Conservation (phyloP, 2,113 vertebrate genomes). For the Nesogale talazaci region DNA sequence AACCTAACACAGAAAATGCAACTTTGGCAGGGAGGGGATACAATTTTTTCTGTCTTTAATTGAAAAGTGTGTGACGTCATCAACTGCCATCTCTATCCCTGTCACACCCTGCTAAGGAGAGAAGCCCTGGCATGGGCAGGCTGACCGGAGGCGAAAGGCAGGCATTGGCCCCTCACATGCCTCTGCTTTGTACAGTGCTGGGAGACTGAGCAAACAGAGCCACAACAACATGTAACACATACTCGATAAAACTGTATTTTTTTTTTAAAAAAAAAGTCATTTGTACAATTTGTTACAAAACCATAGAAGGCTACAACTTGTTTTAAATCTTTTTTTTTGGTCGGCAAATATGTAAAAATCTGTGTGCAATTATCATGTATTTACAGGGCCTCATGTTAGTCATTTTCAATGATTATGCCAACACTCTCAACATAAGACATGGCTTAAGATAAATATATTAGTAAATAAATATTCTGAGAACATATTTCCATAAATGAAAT, state of each 20-base stretch:
- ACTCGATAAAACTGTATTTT: slow-evolving; percentile 99
- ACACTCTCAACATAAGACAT: slow-evolving; percentile 98
- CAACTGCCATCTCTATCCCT: background rate
- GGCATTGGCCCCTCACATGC: too few species aligned
- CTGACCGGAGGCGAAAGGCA: too few species aligned
- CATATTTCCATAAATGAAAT: slow-evolving; percentile 99
- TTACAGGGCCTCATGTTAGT: slow-evolving; percentile 98
- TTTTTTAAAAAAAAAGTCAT: slow-evolving; percentile 94
- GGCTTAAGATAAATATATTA: slow-evolving; percentile 99
- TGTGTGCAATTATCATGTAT: slow-evolving; percentile 99
- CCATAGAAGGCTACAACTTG: slow-evolving; percentile 95
- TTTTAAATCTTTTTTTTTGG: slow-evolving; percentile 98
- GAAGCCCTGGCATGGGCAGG: background rate
- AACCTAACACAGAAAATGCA: background rate
- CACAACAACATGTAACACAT: slow-evolving; percentile 78
- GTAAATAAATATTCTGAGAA: slow-evolving; percentile 99
- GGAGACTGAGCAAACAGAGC: slow-evolving; percentile 54
- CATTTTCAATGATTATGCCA: slow-evolving; percentile 94
- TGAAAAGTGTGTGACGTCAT: background rate
- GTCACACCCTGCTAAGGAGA: background rate
- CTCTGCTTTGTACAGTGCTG: background rate
- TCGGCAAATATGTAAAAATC: slow-evolving; percentile 95
- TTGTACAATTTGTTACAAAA: slow-evolving; percentile 99
- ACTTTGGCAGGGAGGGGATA: too few species aligned
- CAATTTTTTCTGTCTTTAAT: background rate